Conservation (phyloP, 2,888 invertebrate genomes). For the Athalia rosae region DNA sequence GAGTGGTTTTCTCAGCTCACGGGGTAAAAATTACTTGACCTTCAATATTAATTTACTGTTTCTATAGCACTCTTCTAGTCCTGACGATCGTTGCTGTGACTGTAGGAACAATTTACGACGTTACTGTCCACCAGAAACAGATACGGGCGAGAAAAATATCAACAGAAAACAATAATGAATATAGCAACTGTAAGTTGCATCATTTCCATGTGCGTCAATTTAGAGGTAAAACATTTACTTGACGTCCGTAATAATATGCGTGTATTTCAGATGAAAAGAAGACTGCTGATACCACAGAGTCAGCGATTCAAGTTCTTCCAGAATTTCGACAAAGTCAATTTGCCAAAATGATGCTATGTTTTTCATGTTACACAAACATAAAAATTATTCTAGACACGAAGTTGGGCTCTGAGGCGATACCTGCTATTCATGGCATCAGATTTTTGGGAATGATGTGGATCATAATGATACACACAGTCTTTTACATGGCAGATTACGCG, state of each 20-base stretch:
- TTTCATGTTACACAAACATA: constrained; percentile 75
- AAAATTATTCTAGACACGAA: constrained; percentile 71
- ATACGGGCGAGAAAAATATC: constrained; percentile 34
- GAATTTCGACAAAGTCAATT: constrained; percentile 49
- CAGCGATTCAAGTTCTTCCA: constrained; percentile 22
- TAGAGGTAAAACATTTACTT: neutral
- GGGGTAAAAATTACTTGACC: neutral
- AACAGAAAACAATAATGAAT: constrained; percentile 30
- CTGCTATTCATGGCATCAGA: constrained; percentile 75
- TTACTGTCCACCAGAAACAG: constrained; percentile 60
- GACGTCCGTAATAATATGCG: neutral
- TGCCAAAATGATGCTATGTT: constrained; percentile 71
- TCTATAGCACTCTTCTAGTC: constrained; percentile 58
- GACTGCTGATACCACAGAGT: constrained; percentile 25
- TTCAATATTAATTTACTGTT: neutral
- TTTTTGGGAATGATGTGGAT: constrained; percentile 78
- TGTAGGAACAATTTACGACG: constrained; percentile 68
- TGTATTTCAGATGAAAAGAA: constrained; percentile 24
- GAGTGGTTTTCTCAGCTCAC: neutral
- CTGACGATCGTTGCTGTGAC: constrained; percentile 61
- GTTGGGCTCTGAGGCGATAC: constrained; percentile 66
- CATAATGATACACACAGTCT: constrained; percentile 75
- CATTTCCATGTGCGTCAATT: neutral
- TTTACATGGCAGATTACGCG: constrained; percentile 70
- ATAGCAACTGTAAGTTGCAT: constrained; percentile 18